Evolutionary conservation across 1,140 invertebrate genomes (phyloP).

Genomic region (Hyposmocoma kahamanoa): DNA sequence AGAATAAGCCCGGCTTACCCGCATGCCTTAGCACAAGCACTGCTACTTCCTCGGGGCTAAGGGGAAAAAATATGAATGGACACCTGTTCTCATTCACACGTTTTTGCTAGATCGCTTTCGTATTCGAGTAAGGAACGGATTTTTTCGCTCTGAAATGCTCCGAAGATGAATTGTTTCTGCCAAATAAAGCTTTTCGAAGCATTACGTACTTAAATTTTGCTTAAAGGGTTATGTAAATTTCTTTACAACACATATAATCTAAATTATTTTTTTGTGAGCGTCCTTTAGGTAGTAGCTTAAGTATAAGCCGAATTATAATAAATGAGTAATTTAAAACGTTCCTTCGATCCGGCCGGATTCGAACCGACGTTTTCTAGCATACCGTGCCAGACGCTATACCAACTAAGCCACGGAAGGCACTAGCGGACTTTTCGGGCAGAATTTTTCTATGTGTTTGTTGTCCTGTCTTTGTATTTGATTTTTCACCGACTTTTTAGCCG

Average conservation of each 20-base stretch:
- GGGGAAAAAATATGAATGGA: slow-evolving; percentile 17
- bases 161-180: slow-evolving; percentile 33
- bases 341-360: too few relatives aligned
- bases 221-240: not conserved
- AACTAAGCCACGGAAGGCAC: too few relatives aligned
- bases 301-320: too few relatives aligned
- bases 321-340: too few relatives aligned
- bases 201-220: not conserved
- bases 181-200: slow-evolving; percentile 1
- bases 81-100: slow-evolving; percentile 50
- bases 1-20: not conserved
- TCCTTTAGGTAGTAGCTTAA: too few relatives aligned
- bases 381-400: too few relatives aligned
- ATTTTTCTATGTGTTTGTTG: too few relatives aligned
- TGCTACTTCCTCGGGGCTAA: not conserved
- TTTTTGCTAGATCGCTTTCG: slow-evolving; percentile 45
- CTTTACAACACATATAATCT: not conserved
- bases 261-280: not conserved
- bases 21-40: not conserved
- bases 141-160: slow-evolving; percentile 25
- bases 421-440: too few relatives aligned
- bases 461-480: too few relatives aligned
- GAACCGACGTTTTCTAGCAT: too few relatives aligned
- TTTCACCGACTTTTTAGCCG: too few relatives aligned
- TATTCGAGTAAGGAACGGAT: slow-evolving; percentile 36